Evolutionary conservation across 2,888 invertebrate genomes (phyloP).

Genomic region (Megalurothrips usitatus): DNA sequence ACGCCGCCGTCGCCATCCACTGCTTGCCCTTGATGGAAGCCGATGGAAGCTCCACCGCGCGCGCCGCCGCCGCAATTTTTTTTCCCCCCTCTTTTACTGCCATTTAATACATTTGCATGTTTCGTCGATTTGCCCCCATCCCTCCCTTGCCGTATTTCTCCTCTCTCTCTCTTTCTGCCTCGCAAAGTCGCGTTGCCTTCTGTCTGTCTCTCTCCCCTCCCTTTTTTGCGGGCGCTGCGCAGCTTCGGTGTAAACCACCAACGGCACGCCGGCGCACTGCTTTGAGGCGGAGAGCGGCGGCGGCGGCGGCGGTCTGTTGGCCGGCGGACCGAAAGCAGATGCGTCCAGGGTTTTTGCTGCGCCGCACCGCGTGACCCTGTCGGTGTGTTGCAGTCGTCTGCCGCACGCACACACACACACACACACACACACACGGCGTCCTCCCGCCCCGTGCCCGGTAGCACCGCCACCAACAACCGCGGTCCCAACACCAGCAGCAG

Average conservation of each 20-base stretch:
- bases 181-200: background rate
- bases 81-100: background rate
- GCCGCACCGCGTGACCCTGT: background rate
- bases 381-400: no score
- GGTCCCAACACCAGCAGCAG: no score
- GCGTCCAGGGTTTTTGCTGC: no score
- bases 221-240: background rate
- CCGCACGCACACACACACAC: no score
- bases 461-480: no score
- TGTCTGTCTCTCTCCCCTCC: background rate
- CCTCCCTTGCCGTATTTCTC: background rate
- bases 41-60: background rate
- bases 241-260: background rate
- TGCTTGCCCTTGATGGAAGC: background rate
- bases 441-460: no score
- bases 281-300: background rate
- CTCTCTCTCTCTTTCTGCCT: no score
- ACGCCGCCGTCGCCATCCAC: background rate
- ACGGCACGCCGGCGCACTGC: no score
- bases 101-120: conserved; percentile 19
- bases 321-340: no score
- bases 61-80: background rate
- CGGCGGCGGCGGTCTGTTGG: background rate
- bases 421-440: no score
- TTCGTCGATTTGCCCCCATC: background rate